These are phyloP conservation scores for Drosophila colorata DNA, from an alignment of 2,888 invertebrate species.

Conservation along the genomic window DNA sequence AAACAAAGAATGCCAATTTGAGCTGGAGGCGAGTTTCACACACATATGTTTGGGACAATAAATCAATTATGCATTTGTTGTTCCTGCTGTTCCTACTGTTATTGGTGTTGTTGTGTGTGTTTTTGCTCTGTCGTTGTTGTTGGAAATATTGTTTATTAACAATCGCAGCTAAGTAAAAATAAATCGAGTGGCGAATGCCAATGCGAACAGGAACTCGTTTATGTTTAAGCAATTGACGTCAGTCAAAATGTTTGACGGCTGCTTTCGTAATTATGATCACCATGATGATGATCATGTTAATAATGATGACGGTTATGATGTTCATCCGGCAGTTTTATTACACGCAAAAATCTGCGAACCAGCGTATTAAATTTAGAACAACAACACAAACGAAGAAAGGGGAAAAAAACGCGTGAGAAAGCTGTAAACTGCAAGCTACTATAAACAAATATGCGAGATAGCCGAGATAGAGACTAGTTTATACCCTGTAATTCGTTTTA, in stretches of 20 bases:
- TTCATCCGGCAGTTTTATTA: slow-evolving; percentile 11
- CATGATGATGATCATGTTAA: neutral
- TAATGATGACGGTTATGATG: slow-evolving; percentile 2
- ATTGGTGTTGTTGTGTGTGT: neutral
- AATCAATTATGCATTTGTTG: slow-evolving; percentile 39
- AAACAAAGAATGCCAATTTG: no score
- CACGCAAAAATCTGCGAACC: neutral
- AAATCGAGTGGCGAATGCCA: slow-evolving; percentile 14
- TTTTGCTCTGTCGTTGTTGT: neutral
- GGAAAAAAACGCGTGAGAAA: neutral
- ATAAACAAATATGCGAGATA: no score
- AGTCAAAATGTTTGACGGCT: slow-evolving; percentile 24
- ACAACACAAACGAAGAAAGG: neutral
- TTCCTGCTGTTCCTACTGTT: neutral
- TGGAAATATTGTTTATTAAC: slow-evolving; percentile 29
- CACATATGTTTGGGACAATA: slow-evolving; percentile 31
- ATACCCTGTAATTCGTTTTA: no score
- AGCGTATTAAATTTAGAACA: slow-evolving; percentile 7
- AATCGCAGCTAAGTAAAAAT: slow-evolving; percentile 21
- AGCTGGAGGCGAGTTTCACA: neutral
- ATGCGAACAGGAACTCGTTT: slow-evolving; percentile 9
- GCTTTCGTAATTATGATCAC: neutral
- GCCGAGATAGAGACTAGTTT: no score
- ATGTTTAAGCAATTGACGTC: slow-evolving; percentile 45
- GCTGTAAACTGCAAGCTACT: neutral